Evolutionary conservation across 2,113 vertebrate species (phyloP), one percentile per base, ranked within the genome.

Genomic region (Gallinago media): DNA sequence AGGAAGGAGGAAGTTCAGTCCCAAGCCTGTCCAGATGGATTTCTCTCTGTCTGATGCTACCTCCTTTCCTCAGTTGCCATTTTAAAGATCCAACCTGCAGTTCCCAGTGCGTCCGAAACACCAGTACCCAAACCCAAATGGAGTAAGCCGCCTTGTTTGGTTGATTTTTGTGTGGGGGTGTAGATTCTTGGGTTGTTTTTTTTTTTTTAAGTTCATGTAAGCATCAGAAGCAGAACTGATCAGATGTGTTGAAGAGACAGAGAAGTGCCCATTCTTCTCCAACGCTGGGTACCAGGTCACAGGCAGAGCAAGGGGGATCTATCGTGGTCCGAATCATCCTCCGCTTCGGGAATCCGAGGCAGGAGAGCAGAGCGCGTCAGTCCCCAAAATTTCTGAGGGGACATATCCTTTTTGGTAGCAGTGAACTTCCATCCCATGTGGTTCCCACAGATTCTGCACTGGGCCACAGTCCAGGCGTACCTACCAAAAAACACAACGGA

Each of bases 401-500:
- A 98, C 98, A 99, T 97, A 95, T 99, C 99, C 94, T 99, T 99
- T 96, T 98, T 99, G 55, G 98, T 98, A 74, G 99, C 99, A 6
- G 99, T 99, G 96, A 99, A 99, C 93, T 99, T 99, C 99, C 99
- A 99, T 19, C 99, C 99, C 97, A 99, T 98, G 83, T 99, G 99
- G 94, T 98, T 99, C 6, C 98, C 98, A 21, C 99, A 99, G 80
- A 98, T 97, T 59, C 98, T 95, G 92, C 99, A 99, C 97, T 99
- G 99, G 29, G 99, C 99, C 15, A 99, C 98, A 2, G 99, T 99
- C 99, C 99, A 99, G 31, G 99, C 99, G 31, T 99, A 99, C 89
- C 99, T 99, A 78, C 17, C 27, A 36, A 19, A 19, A 78, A 65
- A 16, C 10, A 75, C 31, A 76, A 55, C 25, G 26, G 6, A 54